Percentiles rank a stretch among this genome's conserved stretches.
Evolutionary conservation across 2,888 invertebrate genomes (phyloP).

Genomic region (Megaustenia siamemsis): DNA sequence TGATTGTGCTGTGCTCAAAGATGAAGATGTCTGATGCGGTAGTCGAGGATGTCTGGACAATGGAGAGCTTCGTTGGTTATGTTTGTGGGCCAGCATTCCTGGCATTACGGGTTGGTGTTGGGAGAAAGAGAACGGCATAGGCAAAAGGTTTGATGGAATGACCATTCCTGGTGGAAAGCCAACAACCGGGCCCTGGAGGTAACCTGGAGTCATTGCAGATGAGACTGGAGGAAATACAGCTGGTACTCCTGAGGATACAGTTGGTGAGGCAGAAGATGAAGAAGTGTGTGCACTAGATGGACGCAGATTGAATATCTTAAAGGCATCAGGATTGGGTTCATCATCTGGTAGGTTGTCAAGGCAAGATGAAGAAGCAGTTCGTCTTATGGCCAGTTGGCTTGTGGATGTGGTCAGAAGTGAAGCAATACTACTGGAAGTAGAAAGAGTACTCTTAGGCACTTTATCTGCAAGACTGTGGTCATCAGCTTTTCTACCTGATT

Average conservation of each 20-base stretch:
- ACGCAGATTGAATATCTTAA: constrained; percentile 72
- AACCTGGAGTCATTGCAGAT: constrained; percentile 14
- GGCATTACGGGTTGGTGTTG: constrained; percentile 19
- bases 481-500: neutral
- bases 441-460: neutral
- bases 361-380: neutral
- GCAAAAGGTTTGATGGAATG: constrained; percentile 41
- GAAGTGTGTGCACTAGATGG: constrained; percentile 56
- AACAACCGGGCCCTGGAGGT: constrained; percentile 45
- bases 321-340: constrained; percentile 67
- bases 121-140: constrained; percentile 23
- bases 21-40: constrained; percentile 9
- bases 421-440: neutral
- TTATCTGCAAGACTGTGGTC: neutral
- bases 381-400: neutral
- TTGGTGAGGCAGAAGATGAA: neutral
- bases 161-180: constrained; percentile 52
- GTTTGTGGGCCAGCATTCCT: neutral
- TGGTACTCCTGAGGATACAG: constrained; percentile 17
- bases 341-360: constrained; percentile 52
- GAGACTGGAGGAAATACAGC: constrained; percentile 52
- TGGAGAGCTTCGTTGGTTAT: neutral
- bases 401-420: neutral
- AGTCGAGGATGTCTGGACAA: neutral
- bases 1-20: neutral